These are phyloP conservation scores for Dioctria rufipes DNA, from an alignment of 2,888 invertebrate species.

Conservation along the genomic window DNA sequence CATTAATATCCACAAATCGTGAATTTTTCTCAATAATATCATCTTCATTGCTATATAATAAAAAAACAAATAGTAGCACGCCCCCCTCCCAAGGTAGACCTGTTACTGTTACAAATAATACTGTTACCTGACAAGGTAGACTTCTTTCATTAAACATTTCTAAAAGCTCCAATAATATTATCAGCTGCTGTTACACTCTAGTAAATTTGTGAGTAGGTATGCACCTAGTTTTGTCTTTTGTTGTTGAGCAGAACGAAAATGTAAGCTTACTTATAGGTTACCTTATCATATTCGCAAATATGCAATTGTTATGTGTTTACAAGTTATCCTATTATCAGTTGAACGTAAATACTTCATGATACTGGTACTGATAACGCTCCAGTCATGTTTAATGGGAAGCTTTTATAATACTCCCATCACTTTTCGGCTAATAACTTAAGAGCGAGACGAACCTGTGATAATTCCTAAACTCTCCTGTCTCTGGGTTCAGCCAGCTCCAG, in stretches of 20 bases:
- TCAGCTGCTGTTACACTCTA: slow-evolving; percentile 2
- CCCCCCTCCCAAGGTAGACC: not conserved
- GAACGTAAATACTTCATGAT: not conserved
- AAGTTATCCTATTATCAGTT: not conserved
- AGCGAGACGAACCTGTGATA: not conserved
- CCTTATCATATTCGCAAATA: slow-evolving; percentile 7
- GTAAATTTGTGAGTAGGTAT: too few relatives aligned
- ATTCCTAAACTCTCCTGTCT: not conserved
- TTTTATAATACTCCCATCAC: too few relatives aligned
- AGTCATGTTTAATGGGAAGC: not conserved
- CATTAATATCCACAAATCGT: not conserved
- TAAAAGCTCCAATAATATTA: not conserved
- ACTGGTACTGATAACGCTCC: not conserved
- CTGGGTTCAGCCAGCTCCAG: not conserved
- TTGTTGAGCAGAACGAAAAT: too few relatives aligned
- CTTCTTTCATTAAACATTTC: not conserved
- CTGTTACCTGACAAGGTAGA: slow-evolving; percentile 34
- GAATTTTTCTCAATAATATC: not conserved
- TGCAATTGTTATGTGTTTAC: slow-evolving; percentile 1
- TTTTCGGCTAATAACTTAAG: not conserved
- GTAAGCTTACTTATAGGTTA: not conserved
- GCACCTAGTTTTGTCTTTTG: too few relatives aligned
- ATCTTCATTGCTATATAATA: too few relatives aligned
- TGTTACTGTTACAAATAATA: slow-evolving; percentile 13
- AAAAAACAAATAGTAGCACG: not conserved